Evolutionary conservation across 2,113 vertebrate genomes (phyloP), one percentile per base, ranked within the genome.

Genomic region (Hassar affinis): DNA sequence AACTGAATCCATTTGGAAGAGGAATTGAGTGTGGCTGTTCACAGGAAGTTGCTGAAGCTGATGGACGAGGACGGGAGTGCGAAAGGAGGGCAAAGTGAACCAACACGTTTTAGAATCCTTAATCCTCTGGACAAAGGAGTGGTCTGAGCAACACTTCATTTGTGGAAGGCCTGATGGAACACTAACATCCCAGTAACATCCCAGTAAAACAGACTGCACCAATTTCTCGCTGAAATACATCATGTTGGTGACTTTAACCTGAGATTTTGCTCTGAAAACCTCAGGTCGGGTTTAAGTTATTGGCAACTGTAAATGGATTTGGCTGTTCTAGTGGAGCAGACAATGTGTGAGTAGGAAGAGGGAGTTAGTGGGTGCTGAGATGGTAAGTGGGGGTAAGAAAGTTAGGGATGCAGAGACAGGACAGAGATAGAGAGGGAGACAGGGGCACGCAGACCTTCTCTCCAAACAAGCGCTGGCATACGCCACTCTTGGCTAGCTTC

Each of bases 401-500:
- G 76, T 71, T 33, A 66, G 52, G 52, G 78, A 75, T 20, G 27
- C 17, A 51, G 22, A 51, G 56, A 79, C 35, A 54, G 49, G 30
- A 76, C n/a, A 57, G 10, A 14, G 11, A 84, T 12, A 78, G 27
- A 79, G 42, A 84, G 66, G 71, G 27, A 74, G 33, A 84, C 38
- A 84, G 11, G 27, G 66, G 78, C 72, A 71, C 78, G 80, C 88
- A 80, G 85, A 97, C 96, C 96, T 97, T 97, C 93, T 97, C 96
- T 86, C 96, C 96, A 35, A 97, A 97, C 93, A 97, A 95, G 89
- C 96, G 94, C 89, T 97, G 96, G 91, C 96, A 97, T 92, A 97
- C 96, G 91, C 96, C 96, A 20, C 96, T 97, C 94, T 97, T 97
- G 92, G 96, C 96, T 89, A 97, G 93, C 92, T 96, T 97, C 92